Evolutionary conservation across 1,140 invertebrate genomes (phyloP).

Genomic region (Drosophila micromelanica): DNA sequence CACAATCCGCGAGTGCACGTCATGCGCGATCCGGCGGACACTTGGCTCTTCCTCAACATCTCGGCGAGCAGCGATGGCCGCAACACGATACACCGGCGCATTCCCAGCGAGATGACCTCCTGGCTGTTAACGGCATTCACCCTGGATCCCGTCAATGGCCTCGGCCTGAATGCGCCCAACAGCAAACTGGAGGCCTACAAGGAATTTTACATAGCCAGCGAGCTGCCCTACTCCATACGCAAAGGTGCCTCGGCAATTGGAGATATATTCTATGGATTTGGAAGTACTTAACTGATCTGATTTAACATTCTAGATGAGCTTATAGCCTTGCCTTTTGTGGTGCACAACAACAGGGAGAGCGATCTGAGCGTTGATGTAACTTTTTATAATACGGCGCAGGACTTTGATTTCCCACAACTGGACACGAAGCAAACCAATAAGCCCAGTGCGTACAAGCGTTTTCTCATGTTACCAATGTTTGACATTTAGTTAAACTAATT

Average conservation of each 20-base stretch:
- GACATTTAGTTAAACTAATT: no score
- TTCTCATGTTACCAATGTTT: no score
- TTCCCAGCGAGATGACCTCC: slow-evolving; percentile 95
- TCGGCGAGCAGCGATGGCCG: slow-evolving; percentile 86
- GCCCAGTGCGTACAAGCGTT: slow-evolving; percentile 84
- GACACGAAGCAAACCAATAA: slow-evolving; percentile 86
- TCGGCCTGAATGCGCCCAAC: slow-evolving; percentile 91
- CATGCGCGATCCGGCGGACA: slow-evolving; percentile 89
- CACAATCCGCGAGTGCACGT: slow-evolving; percentile 92
- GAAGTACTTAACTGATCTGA: background rate
- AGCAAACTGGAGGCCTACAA: slow-evolving; percentile 93
- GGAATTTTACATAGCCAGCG: slow-evolving; percentile 93
- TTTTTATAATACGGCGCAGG: slow-evolving; percentile 91
- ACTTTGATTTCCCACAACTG: slow-evolving; percentile 92
- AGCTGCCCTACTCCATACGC: slow-evolving; percentile 94
- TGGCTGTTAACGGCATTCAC: slow-evolving; percentile 97
- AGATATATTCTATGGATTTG: background rate
- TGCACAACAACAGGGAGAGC: slow-evolving; percentile 95
- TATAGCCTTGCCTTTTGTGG: slow-evolving; percentile 94
- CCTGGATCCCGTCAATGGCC: slow-evolving; percentile 92
- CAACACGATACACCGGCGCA: slow-evolving; percentile 85
- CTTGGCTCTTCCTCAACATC: slow-evolving; percentile 94
- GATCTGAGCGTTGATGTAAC: slow-evolving; percentile 93
- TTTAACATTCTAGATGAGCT: slow-evolving; percentile 87
- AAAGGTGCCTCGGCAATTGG: slow-evolving; percentile 85